phyloP scores from a whole-genome alignment of 2,797 vertebrate genomes.

The Gallinago nigripennis region DNA sequence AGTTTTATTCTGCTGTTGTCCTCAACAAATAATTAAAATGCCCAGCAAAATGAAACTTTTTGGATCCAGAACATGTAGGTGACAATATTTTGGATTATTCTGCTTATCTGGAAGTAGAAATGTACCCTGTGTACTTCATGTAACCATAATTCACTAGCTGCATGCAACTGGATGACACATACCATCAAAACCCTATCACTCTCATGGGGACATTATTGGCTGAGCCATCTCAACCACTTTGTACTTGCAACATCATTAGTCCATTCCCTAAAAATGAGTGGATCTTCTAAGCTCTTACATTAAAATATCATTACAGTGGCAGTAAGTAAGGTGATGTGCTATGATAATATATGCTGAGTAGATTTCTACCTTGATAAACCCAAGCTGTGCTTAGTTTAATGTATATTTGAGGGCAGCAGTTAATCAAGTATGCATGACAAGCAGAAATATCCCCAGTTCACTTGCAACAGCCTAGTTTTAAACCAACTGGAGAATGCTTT shows the following conservation, averaged over 20 bases:
- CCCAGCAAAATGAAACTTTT: background rate
- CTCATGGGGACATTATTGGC: rapidly evolving
- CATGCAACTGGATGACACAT: rapidly evolving
- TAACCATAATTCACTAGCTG: background rate
- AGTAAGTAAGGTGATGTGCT: background rate
- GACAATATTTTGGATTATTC: background rate
- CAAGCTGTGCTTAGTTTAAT: background rate
- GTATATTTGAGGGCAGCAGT: background rate
- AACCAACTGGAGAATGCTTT: background rate
- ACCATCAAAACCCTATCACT: rapidly evolving
- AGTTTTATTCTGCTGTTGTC: background rate
- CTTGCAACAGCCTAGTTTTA: background rate
- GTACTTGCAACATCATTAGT: background rate
- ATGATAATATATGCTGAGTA: background rate
- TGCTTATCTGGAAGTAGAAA: background rate
- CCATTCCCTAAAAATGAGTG: background rate
- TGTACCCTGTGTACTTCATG: rapidly evolving
- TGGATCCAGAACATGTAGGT: background rate
- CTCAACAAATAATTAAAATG: background rate
- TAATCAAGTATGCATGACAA: background rate
- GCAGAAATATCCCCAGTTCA: background rate
- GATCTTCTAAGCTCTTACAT: background rate
- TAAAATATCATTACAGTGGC: background rate
- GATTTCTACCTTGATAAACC: background rate
- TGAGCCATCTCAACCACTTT: background rate